Evolutionary conservation across 1,140 invertebrate species (phyloP), one percentile per base, ranked within the genome.

Genomic region (Rhizoglyphus robini): DNA sequence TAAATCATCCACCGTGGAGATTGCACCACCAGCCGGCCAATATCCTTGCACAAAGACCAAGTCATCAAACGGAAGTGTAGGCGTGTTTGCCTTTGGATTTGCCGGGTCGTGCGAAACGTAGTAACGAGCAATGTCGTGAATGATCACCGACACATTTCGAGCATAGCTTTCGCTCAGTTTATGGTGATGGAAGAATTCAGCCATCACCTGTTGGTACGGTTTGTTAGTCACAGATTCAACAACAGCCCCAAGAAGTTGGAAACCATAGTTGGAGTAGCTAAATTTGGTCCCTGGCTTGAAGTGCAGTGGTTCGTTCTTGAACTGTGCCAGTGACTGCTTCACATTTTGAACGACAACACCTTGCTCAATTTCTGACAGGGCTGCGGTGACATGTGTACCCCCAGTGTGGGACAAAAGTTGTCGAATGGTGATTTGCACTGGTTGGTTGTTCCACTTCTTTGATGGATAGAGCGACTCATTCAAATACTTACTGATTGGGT

Each of bases 201-300:
- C 29, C 54, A 64, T 64, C 18, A 30, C 60, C 4, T 3, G 13
- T 2, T 11, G 32, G n/a, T 4, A 64, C 1, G 47, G 2, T 65
- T 64, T 30, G 20, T 38, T 38, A 18, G 13, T 18, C 29, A 64
- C 27, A 20, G 46, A 18, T 63, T 64, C 63, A 64, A 64, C 63
- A 11, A 64, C n/a, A 4, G 63, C 58, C 13, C 63, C 63, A n/a
- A 64, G 18, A 13, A 65, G 2, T 34, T 62, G 2, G 32, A 62
- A 63, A 11, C 63, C 63, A 63, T 64, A 64, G 29, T 64, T 64
- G 25, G 63, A 64, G 27, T 64, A 64, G 13, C 2, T n/a, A 8
- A 13, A 64, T 29, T 64, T 27, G 11, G 47, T 67, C 63, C 63
- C 63, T 25, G 63, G 63, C 20, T 57, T 27, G 27, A 64, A 64